These are phyloP conservation scores for Germaria angustata DNA, from an alignment of 2,888 invertebrate species.

Conservation along the genomic window DNA sequence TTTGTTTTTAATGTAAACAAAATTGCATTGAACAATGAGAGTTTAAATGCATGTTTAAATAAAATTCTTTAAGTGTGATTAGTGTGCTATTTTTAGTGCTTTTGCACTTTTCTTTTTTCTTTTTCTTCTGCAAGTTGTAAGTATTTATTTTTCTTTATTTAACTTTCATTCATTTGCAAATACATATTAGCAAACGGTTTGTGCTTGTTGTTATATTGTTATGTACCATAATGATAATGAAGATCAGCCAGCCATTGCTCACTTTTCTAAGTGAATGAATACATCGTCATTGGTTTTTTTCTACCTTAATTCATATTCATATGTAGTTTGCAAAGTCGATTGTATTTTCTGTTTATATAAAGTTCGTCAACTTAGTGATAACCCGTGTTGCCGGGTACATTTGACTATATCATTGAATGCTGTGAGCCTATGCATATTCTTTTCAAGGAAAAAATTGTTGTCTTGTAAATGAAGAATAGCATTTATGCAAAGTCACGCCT, in stretches of 20 bases:
- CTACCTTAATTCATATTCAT: conserved; percentile 10
- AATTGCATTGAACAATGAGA: conserved; percentile 34
- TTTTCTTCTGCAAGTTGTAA: conserved; percentile 7
- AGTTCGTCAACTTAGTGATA: conserved; percentile 46
- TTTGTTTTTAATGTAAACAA: conserved; percentile 7
- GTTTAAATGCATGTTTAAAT: conserved; percentile 6
- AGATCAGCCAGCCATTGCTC: conserved; percentile 19
- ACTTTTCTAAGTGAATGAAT: conserved; percentile 7
- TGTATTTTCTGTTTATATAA: conserved; percentile 16
- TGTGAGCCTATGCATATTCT: too few relatives aligned
- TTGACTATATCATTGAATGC: neutral
- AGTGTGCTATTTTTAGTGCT: conserved; percentile 31
- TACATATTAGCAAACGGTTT: conserved; percentile 37
- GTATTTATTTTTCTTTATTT: conserved; percentile 39
- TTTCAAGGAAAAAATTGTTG: too few relatives aligned
- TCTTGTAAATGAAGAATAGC: too few relatives aligned
- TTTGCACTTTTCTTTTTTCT: neutral
- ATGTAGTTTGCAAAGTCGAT: neutral
- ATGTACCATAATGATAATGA: conserved; percentile 9
- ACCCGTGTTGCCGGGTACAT: neutral
- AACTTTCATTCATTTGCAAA: conserved; percentile 51
- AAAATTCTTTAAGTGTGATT: conserved; percentile 31
- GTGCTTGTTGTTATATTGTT: conserved; percentile 25
- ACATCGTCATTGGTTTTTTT: conserved; percentile 35
- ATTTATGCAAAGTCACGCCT: too few relatives aligned